Percentiles rank a stretch among this genome's conserved stretches.
Evolutionary conservation across 2,888 invertebrate species (phyloP).

Genomic region (Dimorphilus gyrociliatus): DNA sequence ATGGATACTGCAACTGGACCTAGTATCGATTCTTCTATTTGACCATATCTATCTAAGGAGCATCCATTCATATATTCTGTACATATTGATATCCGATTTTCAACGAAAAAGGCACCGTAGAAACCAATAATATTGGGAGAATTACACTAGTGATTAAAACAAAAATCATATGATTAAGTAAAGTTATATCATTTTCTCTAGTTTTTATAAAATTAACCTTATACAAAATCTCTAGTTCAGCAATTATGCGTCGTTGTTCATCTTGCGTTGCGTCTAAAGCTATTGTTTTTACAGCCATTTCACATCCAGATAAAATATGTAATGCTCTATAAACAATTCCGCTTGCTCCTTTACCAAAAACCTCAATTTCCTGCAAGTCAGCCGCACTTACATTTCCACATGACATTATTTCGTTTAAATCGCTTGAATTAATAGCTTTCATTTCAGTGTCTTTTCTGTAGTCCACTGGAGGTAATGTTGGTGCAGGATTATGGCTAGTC

Average conservation of each 20-base stretch:
- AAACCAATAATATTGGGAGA: slow-evolving; percentile 33
- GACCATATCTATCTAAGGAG: slow-evolving; percentile 29
- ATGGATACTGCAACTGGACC: slow-evolving; percentile 29
- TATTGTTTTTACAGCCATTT: neutral
- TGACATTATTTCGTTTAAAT: slow-evolving; percentile 19
- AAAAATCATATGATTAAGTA: neutral
- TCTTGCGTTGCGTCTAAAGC: slow-evolving; percentile 12
- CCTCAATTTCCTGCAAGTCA: slow-evolving; percentile 18
- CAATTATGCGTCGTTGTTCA: slow-evolving; percentile 30
- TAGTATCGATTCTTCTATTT: slow-evolving; percentile 27
- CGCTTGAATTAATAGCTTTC: slow-evolving; percentile 8
- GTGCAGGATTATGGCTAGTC: too few species aligned
- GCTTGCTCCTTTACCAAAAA: slow-evolving; percentile 29
- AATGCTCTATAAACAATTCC: slow-evolving; percentile 29
- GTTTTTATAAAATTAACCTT: slow-evolving; percentile 19
- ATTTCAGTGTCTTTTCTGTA: too few species aligned
- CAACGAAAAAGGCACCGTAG: slow-evolving; percentile 34
- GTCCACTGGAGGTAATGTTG: too few species aligned
- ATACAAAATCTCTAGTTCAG: slow-evolving; percentile 32
- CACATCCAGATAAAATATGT: neutral
- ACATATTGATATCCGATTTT: slow-evolving; percentile 34
- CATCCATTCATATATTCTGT: slow-evolving; percentile 38
- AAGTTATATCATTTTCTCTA: too few species aligned
- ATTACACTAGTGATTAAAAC: slow-evolving; percentile 23
- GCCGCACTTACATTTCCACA: slow-evolving; percentile 20